Base-by-base conservation (phyloP, 2,113 vertebrate species). In the Microcebus murinus region DNA sequence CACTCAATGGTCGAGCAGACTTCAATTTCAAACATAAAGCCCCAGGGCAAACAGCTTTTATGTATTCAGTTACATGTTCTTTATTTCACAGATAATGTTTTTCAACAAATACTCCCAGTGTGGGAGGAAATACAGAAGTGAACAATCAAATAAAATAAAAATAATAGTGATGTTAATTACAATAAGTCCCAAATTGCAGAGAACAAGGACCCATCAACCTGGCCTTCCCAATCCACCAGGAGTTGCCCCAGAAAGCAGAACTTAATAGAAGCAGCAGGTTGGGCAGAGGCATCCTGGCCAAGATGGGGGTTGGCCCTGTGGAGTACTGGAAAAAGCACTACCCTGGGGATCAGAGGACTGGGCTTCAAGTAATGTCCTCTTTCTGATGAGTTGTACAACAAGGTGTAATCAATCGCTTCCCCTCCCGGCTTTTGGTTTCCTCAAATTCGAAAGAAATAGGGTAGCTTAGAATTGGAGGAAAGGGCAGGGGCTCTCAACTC, bases 41-140 rank as follows among this genome's bases (percentile, higher is more conserved):
- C 98, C 95, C 91, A 94, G 90, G 97, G 97, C 97, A 97, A 98
- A 97, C 96, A 98, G 96, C 98, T 98, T 98, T 98, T 97, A 97
- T 98, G 96, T 96, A 93, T 97, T 98, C 93, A 94, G 95, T 98
- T 98, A 98, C 98, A 98, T 96, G 97, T 96, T 97, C 97, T 96
- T 98, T 96, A 95, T 97, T 97, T 97, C 96, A 87, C 96, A 95
- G 96, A 98, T 95, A 96, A 98, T 98, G 98, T 98, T 98, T 97
- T 98, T 98, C 97, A 97, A 98, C 98, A 98, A 27, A 0, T 97
- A 96, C 88, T 85, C 94, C 94, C 0, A 12, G 87, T 87, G 94
- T 82, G 88, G 92, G 95, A 93, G 91, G 95, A 98, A 87, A 96
- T 96, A 89, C 39, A 90, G 39, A 73, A 61, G 42, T 86, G 39